A percentile compares a stretch with the other conserved stretches of the same genome.
Evolutionary conservation across 2,888 invertebrate species (phyloP).

Genomic region (Hetaerina titia): DNA sequence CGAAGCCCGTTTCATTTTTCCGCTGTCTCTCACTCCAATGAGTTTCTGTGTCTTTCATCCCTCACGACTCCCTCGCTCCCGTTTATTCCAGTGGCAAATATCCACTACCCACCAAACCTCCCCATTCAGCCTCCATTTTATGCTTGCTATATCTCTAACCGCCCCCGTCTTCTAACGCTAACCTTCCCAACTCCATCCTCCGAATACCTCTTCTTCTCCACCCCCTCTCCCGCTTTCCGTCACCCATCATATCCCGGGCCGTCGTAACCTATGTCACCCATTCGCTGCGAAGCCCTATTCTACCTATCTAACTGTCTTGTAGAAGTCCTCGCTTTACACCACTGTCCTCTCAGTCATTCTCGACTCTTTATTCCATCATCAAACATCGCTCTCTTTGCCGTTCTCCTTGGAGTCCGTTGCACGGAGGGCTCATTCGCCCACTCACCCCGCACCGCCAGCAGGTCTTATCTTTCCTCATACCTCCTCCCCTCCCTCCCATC

Average conservation of each 20-base stretch:
- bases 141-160: neutral
- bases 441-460: neutral
- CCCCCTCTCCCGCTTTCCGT: neutral
- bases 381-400: neutral
- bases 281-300: neutral
- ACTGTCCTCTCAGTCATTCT: neutral
- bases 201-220: neutral
- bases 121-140: neutral
- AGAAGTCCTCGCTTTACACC: neutral
- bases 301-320: neutral
- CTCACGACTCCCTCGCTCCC: neutral
- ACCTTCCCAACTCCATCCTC: neutral
- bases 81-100: neutral
- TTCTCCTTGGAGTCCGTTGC: neutral
- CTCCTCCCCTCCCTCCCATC: neutral
- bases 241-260: neutral
- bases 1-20: constrained; percentile 20
- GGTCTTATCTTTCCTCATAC: neutral
- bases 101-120: neutral
- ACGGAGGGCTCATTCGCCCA: neutral
- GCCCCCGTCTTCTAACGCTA: neutral
- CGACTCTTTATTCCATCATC: constrained; percentile 22
- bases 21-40: constrained; percentile 18
- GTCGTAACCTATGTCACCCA: neutral
- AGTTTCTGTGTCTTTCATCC: neutral